Conservation (phyloP, 1,140 invertebrate genomes). For the Hyposmocoma kahamanoa region DNA sequence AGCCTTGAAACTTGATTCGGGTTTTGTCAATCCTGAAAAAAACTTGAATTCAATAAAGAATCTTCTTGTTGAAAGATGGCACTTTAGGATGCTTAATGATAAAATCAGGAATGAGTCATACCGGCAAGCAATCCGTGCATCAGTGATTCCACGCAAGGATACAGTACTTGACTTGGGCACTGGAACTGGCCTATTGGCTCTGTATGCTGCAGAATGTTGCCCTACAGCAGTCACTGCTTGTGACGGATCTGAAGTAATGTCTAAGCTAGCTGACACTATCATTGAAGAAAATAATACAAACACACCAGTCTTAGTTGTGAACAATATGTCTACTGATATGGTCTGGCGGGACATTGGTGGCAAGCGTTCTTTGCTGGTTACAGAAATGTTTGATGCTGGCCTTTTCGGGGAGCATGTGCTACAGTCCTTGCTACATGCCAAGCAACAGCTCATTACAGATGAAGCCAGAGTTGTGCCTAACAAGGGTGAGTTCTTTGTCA, state of each 20-base stretch:
- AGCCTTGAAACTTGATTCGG: slow-evolving; percentile 34
- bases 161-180: slow-evolving; percentile 83
- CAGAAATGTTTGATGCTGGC: slow-evolving; percentile 86
- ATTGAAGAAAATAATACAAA: slow-evolving; percentile 68
- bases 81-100: slow-evolving; percentile 89
- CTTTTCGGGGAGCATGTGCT: slow-evolving; percentile 84
- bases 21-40: slow-evolving; percentile 50
- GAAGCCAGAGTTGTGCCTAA: slow-evolving; percentile 76
- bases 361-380: slow-evolving; percentile 79
- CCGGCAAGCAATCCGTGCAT: slow-evolving; percentile 76
- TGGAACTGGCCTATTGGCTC: slow-evolving; percentile 81
- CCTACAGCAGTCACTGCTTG: slow-evolving; percentile 77
- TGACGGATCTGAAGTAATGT: slow-evolving; percentile 79
- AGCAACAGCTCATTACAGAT: slow-evolving; percentile 74
- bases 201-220: slow-evolving; percentile 77
- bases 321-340: slow-evolving; percentile 46
- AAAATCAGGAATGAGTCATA: slow-evolving; percentile 79
- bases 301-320: slow-evolving; percentile 38
- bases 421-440: slow-evolving; percentile 80
- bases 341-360: slow-evolving; percentile 74
- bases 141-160: slow-evolving; percentile 62
- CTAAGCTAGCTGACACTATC: slow-evolving; percentile 75
- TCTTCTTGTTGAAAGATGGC: slow-evolving; percentile 81
- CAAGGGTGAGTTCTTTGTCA: slow-evolving; percentile 77
- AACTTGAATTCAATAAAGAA: slow-evolving; percentile 65